Evolutionary conservation across 2,888 invertebrate genomes (phyloP).

Genomic region (Scaptomyza tumidula): DNA sequence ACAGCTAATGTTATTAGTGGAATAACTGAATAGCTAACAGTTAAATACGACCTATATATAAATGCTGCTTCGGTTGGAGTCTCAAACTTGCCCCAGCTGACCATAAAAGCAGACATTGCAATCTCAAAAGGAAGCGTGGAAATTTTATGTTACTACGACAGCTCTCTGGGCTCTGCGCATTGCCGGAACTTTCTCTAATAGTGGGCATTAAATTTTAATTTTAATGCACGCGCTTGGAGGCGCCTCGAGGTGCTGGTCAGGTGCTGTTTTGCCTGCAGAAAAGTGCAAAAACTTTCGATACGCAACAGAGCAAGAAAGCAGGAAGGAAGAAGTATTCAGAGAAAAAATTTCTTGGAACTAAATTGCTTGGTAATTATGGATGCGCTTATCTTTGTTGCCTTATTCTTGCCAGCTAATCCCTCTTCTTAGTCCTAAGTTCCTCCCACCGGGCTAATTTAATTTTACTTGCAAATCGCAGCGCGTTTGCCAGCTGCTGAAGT

Average conservation of each 20-base stretch:
- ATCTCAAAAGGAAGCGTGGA: conserved; percentile 14
- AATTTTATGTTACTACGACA: conserved; percentile 50
- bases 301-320: background rate
- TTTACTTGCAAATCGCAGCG: conserved; percentile 69
- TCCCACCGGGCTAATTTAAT: conserved; percentile 57
- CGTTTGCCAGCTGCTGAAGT: conserved; percentile 51
- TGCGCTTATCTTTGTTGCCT: conserved; percentile 67
- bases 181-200: conserved; percentile 52
- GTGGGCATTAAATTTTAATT: conserved; percentile 69
- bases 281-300: conserved; percentile 33
- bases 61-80: conserved; percentile 4
- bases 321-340: conserved; percentile 12
- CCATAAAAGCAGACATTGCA: background rate
- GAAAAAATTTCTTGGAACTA: conserved; percentile 31
- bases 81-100: background rate
- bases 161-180: conserved; percentile 14
- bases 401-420: conserved; percentile 15
- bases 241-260: conserved; percentile 30
- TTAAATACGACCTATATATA: background rate
- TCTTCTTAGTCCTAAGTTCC: background rate
- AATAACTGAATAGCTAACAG: no score
- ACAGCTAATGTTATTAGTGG: no score
- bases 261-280: conserved; percentile 24
- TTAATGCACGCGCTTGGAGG: conserved; percentile 23
- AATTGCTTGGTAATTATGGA: conserved; percentile 64